Evolutionary conservation across 2,888 invertebrate species (phyloP), one percentile per base, ranked within the genome.

Genomic region (Chrysolina americana): DNA sequence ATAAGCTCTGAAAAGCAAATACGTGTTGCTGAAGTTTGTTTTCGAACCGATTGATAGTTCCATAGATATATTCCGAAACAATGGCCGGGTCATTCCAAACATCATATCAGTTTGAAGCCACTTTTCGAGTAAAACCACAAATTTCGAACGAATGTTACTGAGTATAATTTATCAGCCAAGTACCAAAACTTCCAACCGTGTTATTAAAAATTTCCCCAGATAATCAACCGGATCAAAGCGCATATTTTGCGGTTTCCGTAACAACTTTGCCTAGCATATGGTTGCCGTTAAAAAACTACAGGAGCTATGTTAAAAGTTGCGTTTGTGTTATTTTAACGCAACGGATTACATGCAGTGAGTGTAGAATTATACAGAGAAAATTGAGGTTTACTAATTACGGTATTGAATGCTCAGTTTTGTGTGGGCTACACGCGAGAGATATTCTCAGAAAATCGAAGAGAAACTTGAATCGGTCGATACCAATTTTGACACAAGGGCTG

Each of bases 231-330:
- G 50, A 23, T 50, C 50, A 28, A 41, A 68, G 71, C 53, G 65
- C 53, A 64, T 68, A 50, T 68, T 74, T 68, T 74, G 74, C 74
- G 74, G 74, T 74, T 74, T 65, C 36, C 63, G 66, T 63, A 71
- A 70, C 65, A 44, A 69, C 48, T 53, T 65, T 59, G 17, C 47
- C 28, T 41, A 65, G n/a, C 74, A 74, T 74, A 71, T 74, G 74
- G 74, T 64, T 68, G 64, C 68, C 71, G 74, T 44, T 62, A 50
- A 62, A 72, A 63, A 66, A 62, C 47, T 56, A 23, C 62, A 56
- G 15, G 23, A 64, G 44, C 59, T 62, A 68, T 48, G 68, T 62
- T 62, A 72, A 47, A 48, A 68, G 41, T 23, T 63, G 72, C 56
- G 13, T 65, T 59, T 59, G 63, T 68, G 48, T 72, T 72, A 72